Evolutionary conservation across 2,113 vertebrate species (phyloP).

Genomic region (Saccopteryx bilineata): DNA sequence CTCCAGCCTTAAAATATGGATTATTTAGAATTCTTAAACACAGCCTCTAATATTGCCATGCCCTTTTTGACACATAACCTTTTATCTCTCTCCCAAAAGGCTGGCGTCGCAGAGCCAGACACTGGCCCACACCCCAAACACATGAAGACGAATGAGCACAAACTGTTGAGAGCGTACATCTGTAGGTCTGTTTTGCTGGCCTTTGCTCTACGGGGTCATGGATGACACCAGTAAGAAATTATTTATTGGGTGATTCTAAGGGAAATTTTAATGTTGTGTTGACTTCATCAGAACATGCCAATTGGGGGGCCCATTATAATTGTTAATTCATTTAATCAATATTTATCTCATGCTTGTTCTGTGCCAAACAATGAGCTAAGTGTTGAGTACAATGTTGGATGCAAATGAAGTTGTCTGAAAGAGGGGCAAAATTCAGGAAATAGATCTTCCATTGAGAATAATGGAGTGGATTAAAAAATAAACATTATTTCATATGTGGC

Average conservation of each 20-base stretch:
- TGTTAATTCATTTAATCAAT: neutral
- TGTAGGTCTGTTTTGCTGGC: neutral
- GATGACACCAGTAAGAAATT: neutral
- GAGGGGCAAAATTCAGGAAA: neutral
- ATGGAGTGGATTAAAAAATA: neutral
- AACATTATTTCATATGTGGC: neutral
- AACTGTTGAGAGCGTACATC: neutral
- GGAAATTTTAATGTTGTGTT: neutral
- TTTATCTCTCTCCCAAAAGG: neutral
- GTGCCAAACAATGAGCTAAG: neutral
- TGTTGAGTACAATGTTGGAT: neutral
- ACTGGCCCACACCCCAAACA: neutral
- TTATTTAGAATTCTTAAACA: constrained; percentile 9
- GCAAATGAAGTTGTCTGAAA: neutral
- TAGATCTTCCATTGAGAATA: neutral
- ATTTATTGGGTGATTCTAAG: neutral
- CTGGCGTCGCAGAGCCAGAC: neutral
- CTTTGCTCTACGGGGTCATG: neutral
- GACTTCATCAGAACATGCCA: neutral
- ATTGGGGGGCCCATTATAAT: neutral
- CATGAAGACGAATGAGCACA: neutral
- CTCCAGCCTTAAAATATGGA: neutral
- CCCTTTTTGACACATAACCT: neutral
- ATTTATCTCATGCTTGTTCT: neutral
- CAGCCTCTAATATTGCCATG: neutral